Base-by-base conservation (phyloP, 2,797 vertebrate genomes). In the Microctenopoma steveboyesi region DNA sequence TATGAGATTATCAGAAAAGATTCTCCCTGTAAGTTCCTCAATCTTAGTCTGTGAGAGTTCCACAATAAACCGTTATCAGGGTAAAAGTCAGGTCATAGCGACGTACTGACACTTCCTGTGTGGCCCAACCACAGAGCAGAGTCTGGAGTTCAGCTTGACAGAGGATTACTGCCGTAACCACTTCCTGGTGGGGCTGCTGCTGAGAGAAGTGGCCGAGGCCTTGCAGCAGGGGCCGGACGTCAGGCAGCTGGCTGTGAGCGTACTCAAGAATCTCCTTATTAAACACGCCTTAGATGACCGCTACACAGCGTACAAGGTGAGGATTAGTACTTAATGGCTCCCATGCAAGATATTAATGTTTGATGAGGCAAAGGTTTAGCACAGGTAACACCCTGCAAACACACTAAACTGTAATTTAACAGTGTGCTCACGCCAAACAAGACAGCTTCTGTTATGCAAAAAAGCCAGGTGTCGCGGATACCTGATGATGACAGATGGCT, bases 131-230 rank as follows among this genome's bases (percentile, higher is more conserved):
- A 76, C 94, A 98, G 98, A 99, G 86, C 92, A 94, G 80, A 96
- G 94, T 77, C 94, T 99, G 79, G 98, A 99, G 90, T 98, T 94
- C 92, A 96, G 91, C 86, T 92, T 99, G 88, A 97, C 96, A 0
- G 98, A 99, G 69, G 98, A 99, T 1, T 99, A 96, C 87, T 98
- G 98, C 88, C 95, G 87, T 15, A 94, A 99, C 86, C 98, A 99
- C 86, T 99, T 99, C 89, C 91, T 99, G 72, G 96, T 98, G 73
- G 98, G 98, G 22, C 92, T 99, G 84, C 91, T 99, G 68, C 90
- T 99, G 77, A 92, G 97, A 59, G 97, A 99, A 86, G 93, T 95
- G 37, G 95, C 96, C 1, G 92, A 95, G 61, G 97, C 95, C 48
- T 75, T 99, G 65, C 96, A 96, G 83, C 95, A 97, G 72, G 94